These are phyloP conservation scores for Phymanthus crucifer DNA, from an alignment of 92 coral and sea anemone species.

Conservation along the genomic window DNA sequence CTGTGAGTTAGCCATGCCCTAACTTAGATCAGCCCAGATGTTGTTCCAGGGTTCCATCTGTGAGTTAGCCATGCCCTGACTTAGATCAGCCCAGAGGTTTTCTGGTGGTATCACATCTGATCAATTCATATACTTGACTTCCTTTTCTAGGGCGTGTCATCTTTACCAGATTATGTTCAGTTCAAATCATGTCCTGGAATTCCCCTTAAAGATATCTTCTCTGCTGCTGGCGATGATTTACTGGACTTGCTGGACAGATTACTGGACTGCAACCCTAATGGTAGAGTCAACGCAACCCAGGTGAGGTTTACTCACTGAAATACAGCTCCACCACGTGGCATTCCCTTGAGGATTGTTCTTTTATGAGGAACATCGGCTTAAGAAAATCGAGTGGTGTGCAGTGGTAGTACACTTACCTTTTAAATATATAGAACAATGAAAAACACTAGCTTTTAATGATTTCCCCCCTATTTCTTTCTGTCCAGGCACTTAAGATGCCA, in stretches of 20 bases:
- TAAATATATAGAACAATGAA: too few relatives aligned
- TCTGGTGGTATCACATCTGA: background rate
- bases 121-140: background rate
- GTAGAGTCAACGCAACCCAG: conserved; percentile 93
- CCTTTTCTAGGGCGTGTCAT: conserved; percentile 65
- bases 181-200: conserved; percentile 93
- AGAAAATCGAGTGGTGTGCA: too few relatives aligned
- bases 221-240: conserved; percentile 95
- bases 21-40: too few relatives aligned
- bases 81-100: too few relatives aligned
- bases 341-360: background rate
- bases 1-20: too few relatives aligned
- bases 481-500: conserved; percentile 93
- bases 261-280: conserved; percentile 89
- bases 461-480: background rate
- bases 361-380: background rate
- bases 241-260: conserved; percentile 86
- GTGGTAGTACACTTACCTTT: too few relatives aligned
- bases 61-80: too few relatives aligned
- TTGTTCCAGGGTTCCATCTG: too few relatives aligned
- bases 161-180: conserved; percentile 95
- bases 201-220: conserved; percentile 89
- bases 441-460: too few relatives aligned
- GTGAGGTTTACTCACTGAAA: conserved; percentile 35
- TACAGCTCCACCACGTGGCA: too few relatives aligned